Base-by-base conservation (phyloP, 2,797 vertebrate species). In the Staurois parvus region DNA sequence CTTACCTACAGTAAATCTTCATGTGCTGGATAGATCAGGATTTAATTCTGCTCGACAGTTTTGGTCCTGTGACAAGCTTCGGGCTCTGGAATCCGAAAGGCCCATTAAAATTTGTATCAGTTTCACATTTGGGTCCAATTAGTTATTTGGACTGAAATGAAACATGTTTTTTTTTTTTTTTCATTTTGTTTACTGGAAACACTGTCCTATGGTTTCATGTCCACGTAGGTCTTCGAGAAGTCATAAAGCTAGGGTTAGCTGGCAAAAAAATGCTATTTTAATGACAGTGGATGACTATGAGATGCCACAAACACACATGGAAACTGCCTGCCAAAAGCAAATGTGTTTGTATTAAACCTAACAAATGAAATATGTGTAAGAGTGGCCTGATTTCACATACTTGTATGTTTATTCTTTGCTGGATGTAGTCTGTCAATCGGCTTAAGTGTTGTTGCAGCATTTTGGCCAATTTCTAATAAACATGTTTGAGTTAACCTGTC, bases 101-200 rank as follows among this genome's bases (percentile, higher is more conserved):
- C 66, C 79, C 21, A 73, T 83, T 87, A 79, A 73, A 72, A 70
- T 62, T 34, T 74, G 72, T 81, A 86, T 82, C 84, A 40, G n/a
- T 79, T 87, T 67, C 69, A 68, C 81, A 87, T 87, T 83, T 87
- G 85, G 81, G 69, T 79, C 69, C 75, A 87, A 79, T 87, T 83
- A 87, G 32, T 52, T 19, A 68, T 83, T 83, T 87, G 80, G 76
- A 87, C 62, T 24, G 85, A 83, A 73, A 74, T 81, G 13, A 83
- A 83, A 40, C 76, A 81, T 72, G 11, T 32, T 52, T 45, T 82
- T 48, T 28, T 64, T 76, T 7, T 48, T 28, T 64, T 69, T 76
- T 6, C 72, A 76, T 77, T 82, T 24, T 68, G 74, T 83, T 87
- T 87, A 83, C 74, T 83, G 75, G 81, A 79, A 87, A 74, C 73